phyloP scores from a whole-genome alignment of 2,888 invertebrate genomes.

The Melipona bicolor region DNA sequence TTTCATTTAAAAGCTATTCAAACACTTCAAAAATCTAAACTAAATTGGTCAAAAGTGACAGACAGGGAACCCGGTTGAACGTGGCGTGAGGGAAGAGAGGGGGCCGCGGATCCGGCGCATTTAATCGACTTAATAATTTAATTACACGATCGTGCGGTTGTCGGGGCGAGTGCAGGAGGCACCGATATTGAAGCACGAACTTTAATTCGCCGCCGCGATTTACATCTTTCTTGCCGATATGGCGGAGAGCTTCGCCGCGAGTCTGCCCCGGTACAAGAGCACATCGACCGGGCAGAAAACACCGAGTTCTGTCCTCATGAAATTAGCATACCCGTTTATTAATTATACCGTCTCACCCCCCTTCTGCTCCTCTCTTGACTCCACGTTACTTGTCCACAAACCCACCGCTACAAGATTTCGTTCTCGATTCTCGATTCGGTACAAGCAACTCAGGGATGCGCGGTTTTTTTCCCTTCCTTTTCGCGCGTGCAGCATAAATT shows the following conservation, averaged over 20 bases:
- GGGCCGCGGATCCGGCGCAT: not conserved
- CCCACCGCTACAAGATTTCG: conserved; percentile 59
- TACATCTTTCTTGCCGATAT: conserved; percentile 59
- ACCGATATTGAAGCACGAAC: conserved; percentile 46
- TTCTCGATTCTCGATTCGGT: conserved; percentile 62
- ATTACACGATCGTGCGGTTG: conserved; percentile 43
- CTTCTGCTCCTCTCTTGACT: too few species aligned
- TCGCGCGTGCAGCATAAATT: conserved; percentile 66
- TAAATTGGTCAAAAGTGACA: too few species aligned
- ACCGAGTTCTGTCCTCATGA: conserved; percentile 69
- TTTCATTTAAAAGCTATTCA: too few species aligned
- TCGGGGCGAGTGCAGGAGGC: conserved; percentile 27
- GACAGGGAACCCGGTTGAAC: too few species aligned
- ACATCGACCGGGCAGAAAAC: conserved; percentile 62
- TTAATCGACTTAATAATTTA: conserved; percentile 52
- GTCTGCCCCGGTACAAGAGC: conserved; percentile 30
- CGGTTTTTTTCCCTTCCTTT: conserved; percentile 51
- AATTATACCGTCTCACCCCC: conserved; percentile 70
- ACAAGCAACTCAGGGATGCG: conserved; percentile 41
- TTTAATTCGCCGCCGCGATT: conserved; percentile 50
- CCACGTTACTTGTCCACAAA: conserved; percentile 32
- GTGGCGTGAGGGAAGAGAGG: not conserved
- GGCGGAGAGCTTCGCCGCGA: conserved; percentile 19
- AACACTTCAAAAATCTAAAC: too few species aligned
- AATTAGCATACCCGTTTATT: conserved; percentile 81